phyloP scores from a whole-genome alignment of 2,113 vertebrate genomes.

The Cyprinodon variegatus region DNA sequence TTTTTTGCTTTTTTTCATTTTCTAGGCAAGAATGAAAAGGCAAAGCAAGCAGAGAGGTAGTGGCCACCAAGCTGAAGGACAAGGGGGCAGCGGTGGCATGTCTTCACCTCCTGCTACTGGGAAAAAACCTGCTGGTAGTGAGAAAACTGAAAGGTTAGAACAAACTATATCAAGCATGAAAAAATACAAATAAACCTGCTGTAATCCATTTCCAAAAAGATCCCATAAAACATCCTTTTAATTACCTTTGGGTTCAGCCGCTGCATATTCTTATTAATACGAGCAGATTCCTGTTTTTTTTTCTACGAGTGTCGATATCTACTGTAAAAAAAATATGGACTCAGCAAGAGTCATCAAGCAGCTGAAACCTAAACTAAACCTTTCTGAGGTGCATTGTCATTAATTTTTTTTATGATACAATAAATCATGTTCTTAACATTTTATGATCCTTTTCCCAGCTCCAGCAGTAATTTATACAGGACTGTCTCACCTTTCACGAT shows the following conservation, averaged over 20 bases:
- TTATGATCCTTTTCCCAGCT: background rate
- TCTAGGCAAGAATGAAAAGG: constrained; percentile 52
- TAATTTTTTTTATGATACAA: background rate
- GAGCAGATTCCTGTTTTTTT: background rate
- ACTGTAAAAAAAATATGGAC: background rate
- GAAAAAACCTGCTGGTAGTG: constrained; percentile 29
- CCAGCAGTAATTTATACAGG: background rate
- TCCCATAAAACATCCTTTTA: constrained; percentile 1
- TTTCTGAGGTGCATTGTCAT: background rate
- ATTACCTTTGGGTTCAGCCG: background rate
- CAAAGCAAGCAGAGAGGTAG: constrained; percentile 55
- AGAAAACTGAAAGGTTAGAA: constrained; percentile 53
- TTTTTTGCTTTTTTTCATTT: background rate
- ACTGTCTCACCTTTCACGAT: background rate
- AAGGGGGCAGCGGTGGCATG: constrained; percentile 21
- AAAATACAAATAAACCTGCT: background rate
- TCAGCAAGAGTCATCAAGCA: background rate
- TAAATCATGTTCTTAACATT: constrained; percentile 9
- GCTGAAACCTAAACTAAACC: background rate
- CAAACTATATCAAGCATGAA: constrained; percentile 2
- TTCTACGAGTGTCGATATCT: background rate
- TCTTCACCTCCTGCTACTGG: background rate
- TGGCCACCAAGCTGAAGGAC: constrained; percentile 23
- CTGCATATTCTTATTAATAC: background rate
- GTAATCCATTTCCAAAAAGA: background rate